Conservation (phyloP, 2,113 vertebrate genomes). For the Ochotona curzoniae region DNA sequence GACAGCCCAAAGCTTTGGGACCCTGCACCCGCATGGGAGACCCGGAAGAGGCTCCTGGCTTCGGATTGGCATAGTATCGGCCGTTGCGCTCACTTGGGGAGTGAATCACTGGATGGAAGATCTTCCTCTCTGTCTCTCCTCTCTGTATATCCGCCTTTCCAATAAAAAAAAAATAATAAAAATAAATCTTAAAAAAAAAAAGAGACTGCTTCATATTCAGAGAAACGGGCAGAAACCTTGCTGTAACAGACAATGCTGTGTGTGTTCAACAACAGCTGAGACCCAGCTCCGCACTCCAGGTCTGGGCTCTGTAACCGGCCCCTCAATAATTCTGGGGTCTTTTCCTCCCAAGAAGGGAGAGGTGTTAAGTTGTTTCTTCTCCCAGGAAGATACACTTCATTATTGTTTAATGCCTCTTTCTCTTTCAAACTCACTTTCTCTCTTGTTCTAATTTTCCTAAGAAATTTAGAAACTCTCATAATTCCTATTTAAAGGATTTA, state of each 20-base stretch:
- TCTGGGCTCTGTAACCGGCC: not conserved
- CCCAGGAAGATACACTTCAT: not conserved
- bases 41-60: no score
- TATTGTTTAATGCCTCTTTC: not conserved
- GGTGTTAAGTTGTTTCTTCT: not conserved
- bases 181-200: no score
- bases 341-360: no score
- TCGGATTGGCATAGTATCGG: no score
- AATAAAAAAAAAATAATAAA: no score
- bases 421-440: not conserved
- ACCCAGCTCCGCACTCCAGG: not conserved
- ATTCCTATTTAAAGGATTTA: not conserved
- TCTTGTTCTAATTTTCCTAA: no score
- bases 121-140: no score
- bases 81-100: no score
- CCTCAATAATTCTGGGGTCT: not conserved
- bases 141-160: no score
- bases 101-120: no score
- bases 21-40: no score
- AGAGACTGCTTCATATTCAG: not conserved
- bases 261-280: not conserved
- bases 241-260: not conserved
- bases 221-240: not conserved
- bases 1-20: no score
- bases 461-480: not conserved